phyloP scores from a whole-genome alignment of 2,888 invertebrate genomes.

The Troides aeacus region DNA sequence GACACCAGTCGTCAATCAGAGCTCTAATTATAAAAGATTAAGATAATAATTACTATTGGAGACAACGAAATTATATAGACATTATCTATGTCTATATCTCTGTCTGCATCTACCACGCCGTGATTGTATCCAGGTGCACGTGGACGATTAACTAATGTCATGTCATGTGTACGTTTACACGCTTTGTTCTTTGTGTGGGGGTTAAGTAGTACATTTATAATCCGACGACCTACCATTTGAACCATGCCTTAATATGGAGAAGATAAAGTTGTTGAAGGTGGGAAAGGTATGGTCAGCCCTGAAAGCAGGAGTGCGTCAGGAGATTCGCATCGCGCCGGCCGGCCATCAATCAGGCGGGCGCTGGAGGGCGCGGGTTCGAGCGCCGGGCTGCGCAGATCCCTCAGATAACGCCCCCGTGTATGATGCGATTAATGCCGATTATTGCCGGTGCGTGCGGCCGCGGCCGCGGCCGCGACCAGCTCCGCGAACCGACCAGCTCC shows the following conservation, averaged over 20 bases:
- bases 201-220: no score
- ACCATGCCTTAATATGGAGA: no score
- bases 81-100: background rate
- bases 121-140: no score
- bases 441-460: constrained; percentile 31
- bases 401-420: constrained; percentile 38
- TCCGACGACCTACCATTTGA: no score
- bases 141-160: no score
- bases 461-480: no score
- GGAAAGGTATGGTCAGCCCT: constrained; percentile 15
- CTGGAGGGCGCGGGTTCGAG: constrained; percentile 47
- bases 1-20: no score
- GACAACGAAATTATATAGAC: background rate
- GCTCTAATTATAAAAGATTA: constrained; percentile 1
- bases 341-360: constrained; percentile 52
- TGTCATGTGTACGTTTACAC: no score
- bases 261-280: no score
- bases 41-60: background rate
- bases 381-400: constrained; percentile 30
- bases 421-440: constrained; percentile 39
- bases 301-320: constrained; percentile 19
- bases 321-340: constrained; percentile 28
- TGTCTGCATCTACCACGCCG: background rate
- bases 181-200: no score
- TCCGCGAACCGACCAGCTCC: no score